Conservation (phyloP, 1,140 invertebrate species). For the Drosophila mayri region DNA sequence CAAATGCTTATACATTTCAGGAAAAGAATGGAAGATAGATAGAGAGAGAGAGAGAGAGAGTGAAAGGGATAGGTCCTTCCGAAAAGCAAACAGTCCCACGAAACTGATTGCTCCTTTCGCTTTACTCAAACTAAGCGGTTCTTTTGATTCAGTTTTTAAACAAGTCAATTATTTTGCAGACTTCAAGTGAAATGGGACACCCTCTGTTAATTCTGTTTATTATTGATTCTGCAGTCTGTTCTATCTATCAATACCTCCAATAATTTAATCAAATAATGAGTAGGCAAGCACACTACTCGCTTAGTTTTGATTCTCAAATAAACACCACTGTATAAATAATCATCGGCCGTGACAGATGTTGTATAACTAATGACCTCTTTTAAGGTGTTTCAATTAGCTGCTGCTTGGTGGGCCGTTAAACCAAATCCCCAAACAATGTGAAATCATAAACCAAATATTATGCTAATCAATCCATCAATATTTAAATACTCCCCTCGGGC, state of each 20-base stretch:
- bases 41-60: not conserved
- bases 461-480: constrained; percentile 69
- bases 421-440: constrained; percentile 42
- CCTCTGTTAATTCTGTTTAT: not conserved
- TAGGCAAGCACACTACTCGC: not conserved
- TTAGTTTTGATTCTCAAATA: not conserved
- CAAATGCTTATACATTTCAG: not conserved
- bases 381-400: constrained; percentile 34
- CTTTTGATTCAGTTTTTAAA: not conserved
- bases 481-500: constrained; percentile 48
- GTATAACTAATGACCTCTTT: constrained; percentile 17
- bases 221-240: not conserved
- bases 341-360: constrained; percentile 22
- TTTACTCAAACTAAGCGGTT: not conserved
- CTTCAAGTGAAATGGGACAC: not conserved
- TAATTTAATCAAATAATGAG: not conserved
- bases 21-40: not conserved
- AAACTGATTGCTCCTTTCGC: not conserved
- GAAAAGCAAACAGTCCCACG: not conserved
- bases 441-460: constrained; percentile 62
- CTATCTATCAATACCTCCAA: not conserved
- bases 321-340: constrained; percentile 8
- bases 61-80: not conserved
- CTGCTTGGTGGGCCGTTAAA: constrained; percentile 1
- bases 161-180: not conserved